Base-by-base conservation (phyloP, 53 echinoderm and acorn worm genomes). In the Patiria pectinifera region DNA sequence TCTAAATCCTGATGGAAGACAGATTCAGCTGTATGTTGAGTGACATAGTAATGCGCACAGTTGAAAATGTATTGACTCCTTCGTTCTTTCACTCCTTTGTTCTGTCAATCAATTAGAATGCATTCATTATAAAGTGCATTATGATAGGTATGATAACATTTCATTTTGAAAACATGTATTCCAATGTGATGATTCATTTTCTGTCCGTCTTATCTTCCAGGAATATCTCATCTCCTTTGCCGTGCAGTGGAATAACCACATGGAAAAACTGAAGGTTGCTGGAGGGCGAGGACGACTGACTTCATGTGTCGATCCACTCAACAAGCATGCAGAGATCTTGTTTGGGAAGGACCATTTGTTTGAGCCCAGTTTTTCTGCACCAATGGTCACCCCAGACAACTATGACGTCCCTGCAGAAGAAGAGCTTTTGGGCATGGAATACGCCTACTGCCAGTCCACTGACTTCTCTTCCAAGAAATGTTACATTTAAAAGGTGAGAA, bases 191-290 rank as follows among this genome's bases (percentile, higher is more conserved):
- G 91, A 83, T 44, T 84, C 80, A 92, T 82, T 84, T 85, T 92
- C 59, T 72, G 72, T 92, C 83, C 62, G 71, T 62, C 87, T 77
- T 80, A 45, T 66, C 78, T 35, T 78, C 45, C 94, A 95, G 95
- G 95, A 92, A 2, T 95, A 95, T 70, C 93, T 95, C 72, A 95
- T 95, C 78, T 89, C 95, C 79, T 95, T 95, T 80, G 94, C 92
- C 18, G 92, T 94, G 2, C 92, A 94, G 45, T 94, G 94, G 94
- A 94, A 94, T 45, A 71, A 24, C 15, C 83, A 77, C 0, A 94
- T 94, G 92, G 92, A 94, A 74, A 46, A 43, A 26, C 93, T 91
- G 43, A 95, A 91, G 75, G 91, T 95, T 8, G 91, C 91, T 86
- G 95, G 95, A 45, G 95, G 94, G 23, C 66, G 88, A 48, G 93